A percentile compares a stretch with the other conserved stretches of the same genome.
These are phyloP conservation scores for Myanophis thanlyinensis DNA, from an alignment of 2,113 vertebrate species.

Conservation along the genomic window DNA sequence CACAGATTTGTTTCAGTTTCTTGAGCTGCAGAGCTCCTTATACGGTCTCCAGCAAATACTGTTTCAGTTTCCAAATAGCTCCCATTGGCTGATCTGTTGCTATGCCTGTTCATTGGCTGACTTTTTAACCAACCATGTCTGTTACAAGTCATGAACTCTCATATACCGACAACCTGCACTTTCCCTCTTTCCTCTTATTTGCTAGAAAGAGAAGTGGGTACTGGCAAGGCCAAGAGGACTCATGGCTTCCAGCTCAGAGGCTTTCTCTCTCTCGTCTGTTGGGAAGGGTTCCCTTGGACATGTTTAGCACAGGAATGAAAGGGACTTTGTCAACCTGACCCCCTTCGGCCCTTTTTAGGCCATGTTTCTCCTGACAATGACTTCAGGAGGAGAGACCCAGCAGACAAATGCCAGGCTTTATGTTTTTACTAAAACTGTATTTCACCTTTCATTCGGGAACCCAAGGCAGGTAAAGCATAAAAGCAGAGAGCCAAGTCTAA, in stretches of 20 bases:
- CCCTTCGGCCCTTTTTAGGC: conserved; percentile 54
- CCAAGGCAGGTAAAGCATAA: too few relatives aligned
- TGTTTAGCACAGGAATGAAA: conserved; percentile 43
- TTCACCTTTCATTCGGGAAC: too few relatives aligned
- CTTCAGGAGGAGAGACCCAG: conserved; percentile 57
- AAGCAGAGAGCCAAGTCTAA: fast-evolving
- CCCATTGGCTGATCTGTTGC: too few relatives aligned
- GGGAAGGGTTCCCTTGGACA: conserved; percentile 67
- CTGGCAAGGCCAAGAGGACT: not conserved
- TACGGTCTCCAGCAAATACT: too few relatives aligned
- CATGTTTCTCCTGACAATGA: conserved; percentile 35
- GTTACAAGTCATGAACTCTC: too few relatives aligned
- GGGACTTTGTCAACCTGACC: conserved; percentile 60
- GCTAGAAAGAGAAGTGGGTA: not conserved
- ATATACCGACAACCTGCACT: too few relatives aligned
- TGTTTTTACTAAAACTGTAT: too few relatives aligned
- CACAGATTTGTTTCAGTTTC: too few relatives aligned
- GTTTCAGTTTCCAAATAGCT: too few relatives aligned
- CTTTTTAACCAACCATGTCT: too few relatives aligned
- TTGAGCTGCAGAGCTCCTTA: too few relatives aligned
- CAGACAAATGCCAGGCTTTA: fast-evolving
- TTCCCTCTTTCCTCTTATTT: not conserved
- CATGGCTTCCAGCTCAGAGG: not conserved
- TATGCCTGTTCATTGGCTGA: too few relatives aligned
- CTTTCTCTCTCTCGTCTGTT: conserved; percentile 29